phyloP scores from a whole-genome alignment of 2,888 invertebrate species.

The Chloroclystis v-ata region DNA sequence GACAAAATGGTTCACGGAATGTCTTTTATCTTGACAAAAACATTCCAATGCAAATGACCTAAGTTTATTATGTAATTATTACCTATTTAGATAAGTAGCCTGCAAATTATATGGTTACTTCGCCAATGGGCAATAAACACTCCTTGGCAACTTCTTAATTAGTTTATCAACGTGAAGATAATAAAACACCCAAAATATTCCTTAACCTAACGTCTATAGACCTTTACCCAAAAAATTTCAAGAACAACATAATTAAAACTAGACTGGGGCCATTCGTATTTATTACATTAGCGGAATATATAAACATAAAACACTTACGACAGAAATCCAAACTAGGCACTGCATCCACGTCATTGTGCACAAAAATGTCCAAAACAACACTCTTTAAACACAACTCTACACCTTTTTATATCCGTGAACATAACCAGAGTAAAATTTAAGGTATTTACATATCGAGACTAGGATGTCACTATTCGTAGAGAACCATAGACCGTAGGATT shows the following conservation, averaged over 20 bases:
- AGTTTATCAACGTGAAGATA: too few relatives aligned
- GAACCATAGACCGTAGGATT: constrained; percentile 32
- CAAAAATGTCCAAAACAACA: constrained; percentile 19
- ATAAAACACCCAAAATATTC: too few relatives aligned
- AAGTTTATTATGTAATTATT: neutral
- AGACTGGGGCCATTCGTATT: constrained; percentile 3
- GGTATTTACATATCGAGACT: constrained; percentile 44
- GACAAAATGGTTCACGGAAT: too few relatives aligned
- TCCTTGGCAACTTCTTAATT: too few relatives aligned
- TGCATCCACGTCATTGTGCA: constrained; percentile 50
- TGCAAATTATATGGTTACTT: too few relatives aligned
- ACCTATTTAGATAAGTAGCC: neutral
- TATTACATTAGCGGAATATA: constrained; percentile 5
- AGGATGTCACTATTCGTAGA: neutral
- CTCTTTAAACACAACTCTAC: constrained; percentile 31
- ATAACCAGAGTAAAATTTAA: constrained; percentile 31
- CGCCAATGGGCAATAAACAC: too few relatives aligned
- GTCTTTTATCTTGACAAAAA: neutral
- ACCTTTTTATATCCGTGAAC: too few relatives aligned
- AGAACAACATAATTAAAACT: too few relatives aligned
- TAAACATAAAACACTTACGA: constrained; percentile 43
- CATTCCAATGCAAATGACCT: neutral
- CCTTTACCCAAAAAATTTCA: too few relatives aligned
- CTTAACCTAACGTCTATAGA: too few relatives aligned
- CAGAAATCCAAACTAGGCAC: constrained; percentile 44